A percentile compares a stretch with the other conserved stretches of the same genome.
Evolutionary conservation across 2,888 invertebrate genomes (phyloP).

Genomic region (Empis livida): DNA sequence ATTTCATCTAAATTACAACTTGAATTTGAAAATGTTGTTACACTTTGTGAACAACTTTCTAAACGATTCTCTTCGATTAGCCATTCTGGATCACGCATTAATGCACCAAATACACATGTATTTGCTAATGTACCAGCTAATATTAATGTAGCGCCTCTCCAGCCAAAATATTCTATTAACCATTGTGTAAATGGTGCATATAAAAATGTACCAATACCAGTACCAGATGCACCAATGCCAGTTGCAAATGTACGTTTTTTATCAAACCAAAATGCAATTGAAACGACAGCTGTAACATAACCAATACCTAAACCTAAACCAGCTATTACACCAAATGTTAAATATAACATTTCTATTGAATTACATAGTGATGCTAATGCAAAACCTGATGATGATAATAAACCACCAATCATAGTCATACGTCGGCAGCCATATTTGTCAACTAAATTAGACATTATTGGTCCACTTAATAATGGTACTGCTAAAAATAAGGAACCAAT

Average conservation of each 20-base stretch:
- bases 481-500: slow-evolving; percentile 83
- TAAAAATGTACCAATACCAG: slow-evolving; percentile 77
- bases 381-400: slow-evolving; percentile 63
- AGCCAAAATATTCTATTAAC: slow-evolving; percentile 59
- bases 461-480: slow-evolving; percentile 73
- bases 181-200: slow-evolving; percentile 76
- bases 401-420: slow-evolving; percentile 61
- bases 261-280: slow-evolving; percentile 87
- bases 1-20: slow-evolving; percentile 39
- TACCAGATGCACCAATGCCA: slow-evolving; percentile 77
- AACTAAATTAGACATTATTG: slow-evolving; percentile 70
- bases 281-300: slow-evolving; percentile 55
- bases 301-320: slow-evolving; percentile 52
- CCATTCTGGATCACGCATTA: slow-evolving; percentile 86
- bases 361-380: slow-evolving; percentile 56
- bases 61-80: slow-evolving; percentile 33
- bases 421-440: slow-evolving; percentile 74
- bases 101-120: slow-evolving; percentile 70
- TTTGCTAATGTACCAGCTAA: slow-evolving; percentile 75
- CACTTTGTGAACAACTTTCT: slow-evolving; percentile 36
- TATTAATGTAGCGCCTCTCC: slow-evolving; percentile 69
- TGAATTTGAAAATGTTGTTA: slow-evolving; percentile 35
- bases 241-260: slow-evolving; percentile 75
- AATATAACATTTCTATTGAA: slow-evolving; percentile 63
- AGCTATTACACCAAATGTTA: slow-evolving; percentile 75